phyloP scores from a whole-genome alignment of 2,888 invertebrate species.

The Deroplatys truncata region DNA sequence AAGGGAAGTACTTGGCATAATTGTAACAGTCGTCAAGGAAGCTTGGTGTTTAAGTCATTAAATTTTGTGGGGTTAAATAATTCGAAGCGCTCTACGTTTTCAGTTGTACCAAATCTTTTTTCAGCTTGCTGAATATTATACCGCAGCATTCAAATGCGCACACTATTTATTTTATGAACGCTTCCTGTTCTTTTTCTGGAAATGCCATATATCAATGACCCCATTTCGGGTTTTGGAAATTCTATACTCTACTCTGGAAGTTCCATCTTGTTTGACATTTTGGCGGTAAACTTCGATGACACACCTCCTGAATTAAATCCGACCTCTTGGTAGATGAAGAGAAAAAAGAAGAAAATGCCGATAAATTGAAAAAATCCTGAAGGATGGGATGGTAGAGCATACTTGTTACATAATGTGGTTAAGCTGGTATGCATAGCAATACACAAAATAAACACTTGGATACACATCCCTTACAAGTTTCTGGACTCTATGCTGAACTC shows the following conservation, averaged over 20 bases:
- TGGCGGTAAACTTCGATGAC: neutral
- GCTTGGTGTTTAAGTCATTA: neutral
- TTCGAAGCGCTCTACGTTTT: neutral
- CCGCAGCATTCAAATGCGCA: neutral
- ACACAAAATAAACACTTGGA: neutral
- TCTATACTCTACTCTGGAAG: neutral
- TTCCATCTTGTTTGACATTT: neutral
- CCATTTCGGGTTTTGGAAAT: neutral
- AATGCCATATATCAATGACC: neutral
- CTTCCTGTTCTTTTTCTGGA: neutral
- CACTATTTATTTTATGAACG: neutral
- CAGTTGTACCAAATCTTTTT: no score
- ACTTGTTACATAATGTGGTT: neutral
- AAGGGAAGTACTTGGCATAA: neutral
- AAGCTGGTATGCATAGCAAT: neutral
- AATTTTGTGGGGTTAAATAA: no score
- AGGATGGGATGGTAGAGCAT: neutral
- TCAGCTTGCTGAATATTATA: neutral
- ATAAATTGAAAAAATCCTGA: neutral
- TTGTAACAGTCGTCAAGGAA: neutral
- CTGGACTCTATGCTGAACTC: neutral
- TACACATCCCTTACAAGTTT: neutral
- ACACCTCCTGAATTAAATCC: no score
- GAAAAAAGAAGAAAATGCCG: neutral
- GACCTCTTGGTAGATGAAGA: no score